Percentiles rank a stretch among this genome's conserved stretches.
These are phyloP conservation scores for Mantis religiosa DNA, from an alignment of 2,888 invertebrate species.

Conservation along the genomic window DNA sequence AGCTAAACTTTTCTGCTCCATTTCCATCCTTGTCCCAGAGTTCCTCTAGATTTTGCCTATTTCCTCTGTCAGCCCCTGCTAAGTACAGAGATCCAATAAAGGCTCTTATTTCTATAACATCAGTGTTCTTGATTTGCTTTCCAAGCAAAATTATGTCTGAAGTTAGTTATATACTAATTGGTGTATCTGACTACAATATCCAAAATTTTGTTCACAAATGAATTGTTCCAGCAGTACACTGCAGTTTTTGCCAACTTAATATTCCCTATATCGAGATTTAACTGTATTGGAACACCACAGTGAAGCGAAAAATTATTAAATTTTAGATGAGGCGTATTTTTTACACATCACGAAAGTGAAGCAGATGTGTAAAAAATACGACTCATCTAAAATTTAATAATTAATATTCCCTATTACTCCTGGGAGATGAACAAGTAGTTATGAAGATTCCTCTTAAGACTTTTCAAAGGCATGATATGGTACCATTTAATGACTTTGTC, in stretches of 20 bases:
- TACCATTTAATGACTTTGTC: constrained; percentile 32
- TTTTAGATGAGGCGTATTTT: no score
- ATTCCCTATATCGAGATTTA: constrained; percentile 27
- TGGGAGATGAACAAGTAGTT: constrained; percentile 33
- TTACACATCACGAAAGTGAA: no score
- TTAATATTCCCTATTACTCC: no score
- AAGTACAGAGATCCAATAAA: constrained; percentile 33
- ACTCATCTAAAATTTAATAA: no score
- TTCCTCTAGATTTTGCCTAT: constrained; percentile 33
- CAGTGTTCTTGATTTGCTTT: neutral
- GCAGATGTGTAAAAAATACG: no score
- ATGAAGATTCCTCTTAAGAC: constrained; percentile 23
- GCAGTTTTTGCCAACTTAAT: constrained; percentile 15
- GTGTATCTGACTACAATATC: constrained; percentile 34
- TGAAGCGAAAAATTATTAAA: no score
- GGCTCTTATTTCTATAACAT: neutral
- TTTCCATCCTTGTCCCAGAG: constrained; percentile 35
- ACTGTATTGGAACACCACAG: no score
- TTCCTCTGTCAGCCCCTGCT: constrained; percentile 34
- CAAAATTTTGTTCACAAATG: constrained; percentile 33
- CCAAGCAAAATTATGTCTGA: constrained; percentile 28
- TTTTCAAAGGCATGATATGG: constrained; percentile 31
- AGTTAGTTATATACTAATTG: constrained; percentile 34
- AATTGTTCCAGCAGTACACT: constrained; percentile 24
- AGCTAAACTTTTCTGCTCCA: constrained; percentile 35